These are phyloP conservation scores for Turnix velox DNA, from an alignment of 2,113 vertebrate species.

Conservation along the genomic window DNA sequence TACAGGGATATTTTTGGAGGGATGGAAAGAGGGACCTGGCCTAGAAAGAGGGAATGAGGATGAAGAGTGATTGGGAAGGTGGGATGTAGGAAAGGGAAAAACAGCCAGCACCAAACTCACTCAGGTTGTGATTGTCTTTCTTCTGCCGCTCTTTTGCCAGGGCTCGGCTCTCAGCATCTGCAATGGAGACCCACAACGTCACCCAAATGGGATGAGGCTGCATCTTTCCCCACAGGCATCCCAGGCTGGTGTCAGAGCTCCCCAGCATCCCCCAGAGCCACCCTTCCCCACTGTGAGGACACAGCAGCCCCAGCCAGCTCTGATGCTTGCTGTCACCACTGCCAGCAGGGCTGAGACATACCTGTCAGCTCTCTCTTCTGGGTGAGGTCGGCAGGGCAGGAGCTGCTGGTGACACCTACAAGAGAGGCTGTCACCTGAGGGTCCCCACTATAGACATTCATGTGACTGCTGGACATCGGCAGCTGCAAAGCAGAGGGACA, in stretches of 20 bases:
- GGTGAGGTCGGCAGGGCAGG: conserved; percentile 92
- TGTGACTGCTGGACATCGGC: conserved; percentile 93
- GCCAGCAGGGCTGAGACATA: neutral
- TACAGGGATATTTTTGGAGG: neutral
- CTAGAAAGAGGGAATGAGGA: neutral
- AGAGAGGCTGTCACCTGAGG: conserved; percentile 87
- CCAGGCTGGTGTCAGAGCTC: accelerated
- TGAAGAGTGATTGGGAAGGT: neutral
- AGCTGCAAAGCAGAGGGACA: conserved; percentile 73
- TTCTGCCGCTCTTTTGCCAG: conserved; percentile 96
- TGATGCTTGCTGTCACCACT: accelerated
- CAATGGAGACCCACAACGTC: conserved; percentile 38
- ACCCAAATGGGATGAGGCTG: neutral
- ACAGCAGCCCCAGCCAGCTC: accelerated
- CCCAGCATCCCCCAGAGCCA: accelerated
- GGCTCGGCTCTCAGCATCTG: conserved; percentile 88
- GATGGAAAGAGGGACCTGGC: neutral
- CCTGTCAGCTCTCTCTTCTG: conserved; percentile 93
- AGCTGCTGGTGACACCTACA: conserved; percentile 94
- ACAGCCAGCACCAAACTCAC: conserved; percentile 69
- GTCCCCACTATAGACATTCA: conserved; percentile 89
- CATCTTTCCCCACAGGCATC: accelerated
- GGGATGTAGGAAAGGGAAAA: neutral
- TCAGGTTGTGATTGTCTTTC: conserved; percentile 99
- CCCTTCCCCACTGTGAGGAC: neutral